Conservation (phyloP, 2,113 vertebrate species). For the Chaetops frenatus region DNA sequence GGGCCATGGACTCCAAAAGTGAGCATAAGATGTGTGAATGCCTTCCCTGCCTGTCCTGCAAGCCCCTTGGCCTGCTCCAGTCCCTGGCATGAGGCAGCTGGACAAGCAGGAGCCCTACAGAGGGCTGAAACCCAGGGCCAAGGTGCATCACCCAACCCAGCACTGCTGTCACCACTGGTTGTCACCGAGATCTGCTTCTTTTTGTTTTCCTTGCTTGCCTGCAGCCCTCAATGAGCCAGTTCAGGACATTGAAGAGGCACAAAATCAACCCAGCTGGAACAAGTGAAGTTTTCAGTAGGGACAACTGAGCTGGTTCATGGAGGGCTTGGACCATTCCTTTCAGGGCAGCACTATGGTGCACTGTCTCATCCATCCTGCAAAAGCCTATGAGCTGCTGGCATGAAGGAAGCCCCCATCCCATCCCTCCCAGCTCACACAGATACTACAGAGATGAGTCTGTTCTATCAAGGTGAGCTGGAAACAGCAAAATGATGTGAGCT, state of each 20-base stretch:
- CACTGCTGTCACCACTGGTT: rapidly evolving
- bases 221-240: not conserved
- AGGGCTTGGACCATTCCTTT: not conserved
- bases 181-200: not conserved
- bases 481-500: not conserved
- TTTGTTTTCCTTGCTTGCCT: not conserved
- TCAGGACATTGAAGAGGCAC: not conserved
- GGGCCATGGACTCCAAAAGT: not conserved
- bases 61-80: not conserved
- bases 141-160: not conserved
- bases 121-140: not conserved
- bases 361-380: not conserved
- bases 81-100: not conserved
- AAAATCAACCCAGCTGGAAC: not conserved
- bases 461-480: not conserved
- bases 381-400: not conserved
- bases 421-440: not conserved
- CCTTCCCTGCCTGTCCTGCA: not conserved
- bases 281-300: not conserved
- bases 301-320: not conserved
- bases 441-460: not conserved
- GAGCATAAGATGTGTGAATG: not conserved
- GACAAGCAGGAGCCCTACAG: not conserved
- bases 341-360: not conserved
- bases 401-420: not conserved